phyloP scores from a whole-genome alignment of 2,888 invertebrate species.

The Aphidoletes aphidimyza region DNA sequence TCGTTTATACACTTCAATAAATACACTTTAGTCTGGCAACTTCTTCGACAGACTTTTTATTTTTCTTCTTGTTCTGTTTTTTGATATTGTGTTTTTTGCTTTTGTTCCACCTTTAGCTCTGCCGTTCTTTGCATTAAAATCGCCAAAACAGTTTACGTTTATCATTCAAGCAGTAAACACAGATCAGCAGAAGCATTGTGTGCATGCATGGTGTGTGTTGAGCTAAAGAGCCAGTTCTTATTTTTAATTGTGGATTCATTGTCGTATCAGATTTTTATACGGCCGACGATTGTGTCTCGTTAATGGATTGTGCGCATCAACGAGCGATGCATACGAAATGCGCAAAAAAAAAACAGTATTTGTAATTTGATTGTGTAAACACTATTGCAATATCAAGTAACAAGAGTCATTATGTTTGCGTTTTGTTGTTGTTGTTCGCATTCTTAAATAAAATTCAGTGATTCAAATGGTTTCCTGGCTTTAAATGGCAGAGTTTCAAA shows the following conservation, averaged over 20 bases:
- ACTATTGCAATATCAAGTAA: neutral
- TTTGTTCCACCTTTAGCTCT: neutral
- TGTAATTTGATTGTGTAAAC: neutral
- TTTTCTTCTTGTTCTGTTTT: neutral
- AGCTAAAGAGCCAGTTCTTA: neutral
- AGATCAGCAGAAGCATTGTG: neutral
- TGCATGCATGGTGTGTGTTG: neutral
- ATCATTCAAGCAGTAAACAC: neutral
- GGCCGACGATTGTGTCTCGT: no score
- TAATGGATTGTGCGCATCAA: conserved; percentile 28
- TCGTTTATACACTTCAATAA: neutral
- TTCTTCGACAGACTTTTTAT: neutral
- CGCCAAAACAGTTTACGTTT: neutral
- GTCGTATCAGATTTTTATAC: neutral
- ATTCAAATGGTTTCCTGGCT: neutral
- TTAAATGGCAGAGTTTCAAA: neutral
- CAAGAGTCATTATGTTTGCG: neutral
- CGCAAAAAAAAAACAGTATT: neutral
- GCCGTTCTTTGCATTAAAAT: neutral
- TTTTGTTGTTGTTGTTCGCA: no score
- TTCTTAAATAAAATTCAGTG: neutral
- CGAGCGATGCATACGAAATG: neutral
- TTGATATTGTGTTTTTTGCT: neutral
- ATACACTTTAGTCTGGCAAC: no score
- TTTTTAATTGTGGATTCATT: neutral